Evolutionary conservation across 2,113 vertebrate species (phyloP).

Genomic region (Polypterus bichir): DNA sequence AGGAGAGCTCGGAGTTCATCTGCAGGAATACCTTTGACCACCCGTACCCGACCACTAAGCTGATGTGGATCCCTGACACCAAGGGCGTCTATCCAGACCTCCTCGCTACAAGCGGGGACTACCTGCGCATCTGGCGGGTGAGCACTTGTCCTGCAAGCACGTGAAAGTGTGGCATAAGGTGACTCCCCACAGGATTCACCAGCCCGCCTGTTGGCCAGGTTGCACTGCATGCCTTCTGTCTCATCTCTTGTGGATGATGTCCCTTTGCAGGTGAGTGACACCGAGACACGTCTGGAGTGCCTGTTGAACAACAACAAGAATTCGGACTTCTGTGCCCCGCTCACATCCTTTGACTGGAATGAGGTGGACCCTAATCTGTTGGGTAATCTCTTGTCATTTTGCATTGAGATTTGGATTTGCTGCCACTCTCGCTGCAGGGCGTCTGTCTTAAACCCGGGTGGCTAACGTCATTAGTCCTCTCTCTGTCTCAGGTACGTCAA

Average conservation of each 20-base stretch:
- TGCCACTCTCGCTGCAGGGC: neutral
- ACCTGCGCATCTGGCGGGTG: conserved; percentile 93
- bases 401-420: neutral
- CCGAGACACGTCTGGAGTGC: conserved; percentile 92
- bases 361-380: conserved; percentile 95
- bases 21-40: conserved; percentile 97
- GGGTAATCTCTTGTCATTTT: conserved; percentile 48
- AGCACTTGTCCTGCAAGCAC: conserved; percentile 13
- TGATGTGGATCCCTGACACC: conserved; percentile 98
- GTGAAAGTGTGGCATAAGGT: conserved; percentile 21
- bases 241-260: neutral
- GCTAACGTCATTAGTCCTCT: neutral
- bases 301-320: conserved; percentile 98
- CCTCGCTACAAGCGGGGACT: conserved; percentile 90
- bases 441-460: neutral
- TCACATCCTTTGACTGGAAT: conserved; percentile 98
- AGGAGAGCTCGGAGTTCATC: conserved; percentile 92
- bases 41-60: conserved; percentile 93
- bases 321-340: conserved; percentile 93
- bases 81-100: conserved; percentile 96
- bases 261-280: conserved; percentile 75
- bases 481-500: conserved; percentile 70
- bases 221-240: neutral
- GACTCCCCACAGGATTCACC: conserved; percentile 90
- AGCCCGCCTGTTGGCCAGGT: conserved; percentile 88